phyloP scores from a whole-genome alignment of 2,113 vertebrate species.

The Columba janthina region DNA sequence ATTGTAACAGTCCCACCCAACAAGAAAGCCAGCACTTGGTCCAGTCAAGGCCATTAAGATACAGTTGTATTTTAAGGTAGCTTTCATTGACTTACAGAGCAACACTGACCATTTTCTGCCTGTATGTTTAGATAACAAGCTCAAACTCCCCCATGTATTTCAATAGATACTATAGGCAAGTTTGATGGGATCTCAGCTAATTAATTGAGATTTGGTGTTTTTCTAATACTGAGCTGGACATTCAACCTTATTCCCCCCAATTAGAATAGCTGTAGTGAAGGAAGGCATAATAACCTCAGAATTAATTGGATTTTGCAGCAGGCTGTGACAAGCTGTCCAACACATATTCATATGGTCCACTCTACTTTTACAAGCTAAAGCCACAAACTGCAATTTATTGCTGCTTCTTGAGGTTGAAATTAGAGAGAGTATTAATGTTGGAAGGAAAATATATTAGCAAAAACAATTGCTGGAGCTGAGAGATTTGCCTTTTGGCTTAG shows the following conservation, averaged over 20 bases:
- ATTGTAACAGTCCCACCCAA: background rate
- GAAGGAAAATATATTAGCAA: constrained; percentile 47
- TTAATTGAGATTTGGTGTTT: constrained; percentile 15
- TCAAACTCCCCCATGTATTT: background rate
- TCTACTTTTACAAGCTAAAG: constrained; percentile 43
- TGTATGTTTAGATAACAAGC: background rate
- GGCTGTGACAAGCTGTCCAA: constrained; percentile 41
- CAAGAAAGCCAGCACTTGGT: background rate
- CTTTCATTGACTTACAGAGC: background rate
- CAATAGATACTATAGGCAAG: background rate
- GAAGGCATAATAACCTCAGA: constrained; percentile 30
- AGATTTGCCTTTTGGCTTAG: constrained; percentile 22
- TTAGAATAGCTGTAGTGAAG: constrained; percentile 17
- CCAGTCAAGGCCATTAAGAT: background rate
- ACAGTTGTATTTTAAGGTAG: background rate
- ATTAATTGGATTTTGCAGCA: constrained; percentile 64
- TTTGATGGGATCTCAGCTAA: background rate
- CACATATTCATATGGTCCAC: background rate
- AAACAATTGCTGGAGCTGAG: constrained; percentile 17
- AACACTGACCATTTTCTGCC: background rate
- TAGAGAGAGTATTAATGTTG: constrained; percentile 41
- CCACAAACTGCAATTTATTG: constrained; percentile 42
- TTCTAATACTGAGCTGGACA: background rate
- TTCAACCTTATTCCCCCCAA: background rate
- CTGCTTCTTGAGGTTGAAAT: constrained; percentile 47